Conservation (phyloP, 2,113 vertebrate genomes). For the Aldabrachelys gigantea region DNA sequence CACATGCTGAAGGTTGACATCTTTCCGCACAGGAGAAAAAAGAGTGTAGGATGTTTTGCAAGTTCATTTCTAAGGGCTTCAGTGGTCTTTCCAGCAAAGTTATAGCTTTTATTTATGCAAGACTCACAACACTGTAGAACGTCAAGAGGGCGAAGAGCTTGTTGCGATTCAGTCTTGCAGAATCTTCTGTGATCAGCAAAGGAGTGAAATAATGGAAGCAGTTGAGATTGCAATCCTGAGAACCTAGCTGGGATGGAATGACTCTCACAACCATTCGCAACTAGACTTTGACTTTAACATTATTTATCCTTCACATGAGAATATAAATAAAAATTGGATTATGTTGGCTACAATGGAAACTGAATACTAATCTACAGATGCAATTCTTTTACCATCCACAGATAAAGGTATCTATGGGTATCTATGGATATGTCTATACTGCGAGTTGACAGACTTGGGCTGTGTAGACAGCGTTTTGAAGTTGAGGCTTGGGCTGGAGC, state of each 20-base stretch:
- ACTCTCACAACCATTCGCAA: background rate
- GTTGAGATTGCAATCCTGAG: background rate
- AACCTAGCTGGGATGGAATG: conserved; percentile 10
- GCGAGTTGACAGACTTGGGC: background rate
- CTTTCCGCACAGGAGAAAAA: background rate
- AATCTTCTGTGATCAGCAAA: conserved; percentile 5
- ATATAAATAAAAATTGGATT: background rate
- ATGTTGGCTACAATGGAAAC: conserved; percentile 2
- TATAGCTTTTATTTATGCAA: conserved; percentile 7
- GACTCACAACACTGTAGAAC: background rate
- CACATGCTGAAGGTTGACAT: background rate
- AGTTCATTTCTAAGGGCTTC: background rate
- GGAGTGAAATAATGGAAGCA: conserved; percentile 5
- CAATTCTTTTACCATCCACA: background rate
- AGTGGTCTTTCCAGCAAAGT: background rate
- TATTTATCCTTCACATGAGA: conserved; percentile 25
- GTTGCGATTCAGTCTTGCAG: background rate
- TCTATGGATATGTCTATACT: background rate
- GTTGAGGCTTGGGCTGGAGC: too few species aligned
- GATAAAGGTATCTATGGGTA: background rate
- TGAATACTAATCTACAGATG: background rate
- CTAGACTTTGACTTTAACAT: background rate
- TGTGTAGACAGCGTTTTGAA: background rate
- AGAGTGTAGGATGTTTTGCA: background rate
- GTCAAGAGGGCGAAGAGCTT: background rate